Evolutionary conservation across 2,797 vertebrate genomes (phyloP), one percentile per base, ranked within the genome.

Genomic region (Notoglanidium macrostoma): DNA sequence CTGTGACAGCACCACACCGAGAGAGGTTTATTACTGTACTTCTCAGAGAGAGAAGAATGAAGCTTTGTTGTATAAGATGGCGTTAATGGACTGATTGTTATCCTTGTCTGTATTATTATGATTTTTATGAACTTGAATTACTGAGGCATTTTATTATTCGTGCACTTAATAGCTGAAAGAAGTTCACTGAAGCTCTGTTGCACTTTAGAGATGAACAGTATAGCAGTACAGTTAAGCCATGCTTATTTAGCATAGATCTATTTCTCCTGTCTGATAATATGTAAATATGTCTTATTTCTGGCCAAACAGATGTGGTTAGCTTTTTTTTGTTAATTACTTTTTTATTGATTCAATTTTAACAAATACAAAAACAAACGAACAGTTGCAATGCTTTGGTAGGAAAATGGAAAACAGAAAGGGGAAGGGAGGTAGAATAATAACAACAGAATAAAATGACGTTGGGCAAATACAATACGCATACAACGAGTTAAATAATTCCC

Each of bases 81-180:
- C 70, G 11, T n/a, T 46, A 73, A 44, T 44, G 21, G 21, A 11
- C 10, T 23, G 21, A 73, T 23, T 35, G 32, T 68, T 21, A 46
- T 44, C 68, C 83, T 80, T 84, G 87, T 87, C 74, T 80, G 85
- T 87, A 88, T 90, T 87, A 83, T 86, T 87, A 79, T 83, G 63
- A 80, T 90, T 83, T 86, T 49, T 68, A 32, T 57, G 63, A 61
- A 35, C 29, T 15, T 68, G 65, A 40, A 67, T 11, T n/a, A 32
- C n/a, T 1, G n/a, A 23, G 40, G 32, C 67, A 70, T 12, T 70
- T 70, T 70, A 70, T 70, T 40, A 17, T 70, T 17, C 32, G 21
- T 70, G 32, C 1, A 19, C 2, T 35, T 40, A 70, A 70, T 7
- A 35, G 68, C 32, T 10, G 68, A 70, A 19, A 19, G 6, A 35